Conservation (phyloP, 1,140 invertebrate species). For the Drosophila nikananu region DNA sequence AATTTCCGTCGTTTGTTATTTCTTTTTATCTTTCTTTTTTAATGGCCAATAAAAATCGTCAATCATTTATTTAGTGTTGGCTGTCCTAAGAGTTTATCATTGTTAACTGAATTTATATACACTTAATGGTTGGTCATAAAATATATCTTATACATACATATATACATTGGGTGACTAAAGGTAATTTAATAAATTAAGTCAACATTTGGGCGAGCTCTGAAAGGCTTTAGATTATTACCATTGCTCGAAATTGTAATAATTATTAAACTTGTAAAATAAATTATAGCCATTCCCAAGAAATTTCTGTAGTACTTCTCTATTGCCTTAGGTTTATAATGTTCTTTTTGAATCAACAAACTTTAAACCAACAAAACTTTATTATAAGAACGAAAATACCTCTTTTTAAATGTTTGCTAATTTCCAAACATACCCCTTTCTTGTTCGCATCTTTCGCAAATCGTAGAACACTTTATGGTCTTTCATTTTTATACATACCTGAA, state of each 20-base stretch:
- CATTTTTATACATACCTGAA: constrained; percentile 56
- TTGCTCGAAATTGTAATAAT: background rate
- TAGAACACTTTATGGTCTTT: constrained; percentile 20
- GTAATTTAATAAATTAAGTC: background rate
- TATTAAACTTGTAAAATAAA: background rate
- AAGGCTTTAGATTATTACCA: background rate
- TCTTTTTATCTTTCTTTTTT: constrained; percentile 2
- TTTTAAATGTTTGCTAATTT: background rate
- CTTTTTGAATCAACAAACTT: background rate
- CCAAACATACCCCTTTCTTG: background rate
- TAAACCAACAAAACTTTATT: background rate
- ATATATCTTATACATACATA: constrained; percentile 10
- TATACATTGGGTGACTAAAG: constrained; percentile 12
- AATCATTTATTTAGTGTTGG: background rate
- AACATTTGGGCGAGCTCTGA: background rate
- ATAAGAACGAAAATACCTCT: background rate
- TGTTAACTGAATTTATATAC: constrained; percentile 10
- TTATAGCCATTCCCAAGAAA: no score
- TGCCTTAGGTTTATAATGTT: no score
- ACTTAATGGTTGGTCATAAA: constrained; percentile 14
- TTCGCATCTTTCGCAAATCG: constrained; percentile 8
- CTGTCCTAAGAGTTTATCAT: background rate
- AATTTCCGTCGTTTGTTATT: background rate
- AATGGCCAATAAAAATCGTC: constrained; percentile 12
- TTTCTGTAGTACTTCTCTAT: background rate